phyloP scores from a whole-genome alignment of 2,113 vertebrate genomes.

The Xenus cinereus region DNA sequence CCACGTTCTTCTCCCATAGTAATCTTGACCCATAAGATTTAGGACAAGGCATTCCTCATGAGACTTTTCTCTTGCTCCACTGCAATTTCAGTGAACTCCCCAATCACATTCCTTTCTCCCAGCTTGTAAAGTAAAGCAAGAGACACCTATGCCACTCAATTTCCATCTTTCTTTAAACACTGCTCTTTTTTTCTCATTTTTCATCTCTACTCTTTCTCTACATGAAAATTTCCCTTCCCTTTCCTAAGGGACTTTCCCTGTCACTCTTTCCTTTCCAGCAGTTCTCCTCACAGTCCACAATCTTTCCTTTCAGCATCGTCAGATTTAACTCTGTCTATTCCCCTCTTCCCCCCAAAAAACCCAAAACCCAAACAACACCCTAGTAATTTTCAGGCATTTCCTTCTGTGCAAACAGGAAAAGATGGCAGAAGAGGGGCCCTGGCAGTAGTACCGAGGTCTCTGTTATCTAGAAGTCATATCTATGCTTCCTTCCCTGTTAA shows the following conservation, averaged over 20 bases:
- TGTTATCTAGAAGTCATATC: neutral
- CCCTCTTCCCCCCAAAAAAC: fast-evolving
- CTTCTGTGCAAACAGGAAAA: neutral
- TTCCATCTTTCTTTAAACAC: neutral
- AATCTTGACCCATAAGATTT: neutral
- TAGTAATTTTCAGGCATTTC: neutral
- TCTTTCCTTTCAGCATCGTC: neutral
- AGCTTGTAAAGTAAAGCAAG: neutral
- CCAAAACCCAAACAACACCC: fast-evolving
- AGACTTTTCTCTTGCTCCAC: neutral
- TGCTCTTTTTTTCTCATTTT: neutral
- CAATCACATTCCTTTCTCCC: neutral
- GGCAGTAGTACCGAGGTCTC: neutral
- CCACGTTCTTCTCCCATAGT: neutral
- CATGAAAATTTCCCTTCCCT: neutral
- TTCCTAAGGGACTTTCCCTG: neutral
- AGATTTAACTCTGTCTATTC: neutral
- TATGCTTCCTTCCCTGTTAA: neutral
- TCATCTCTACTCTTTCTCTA: neutral
- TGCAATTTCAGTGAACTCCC: neutral
- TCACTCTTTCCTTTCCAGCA: neutral
- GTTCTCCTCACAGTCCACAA: neutral
- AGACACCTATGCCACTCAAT: neutral
- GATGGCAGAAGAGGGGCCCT: neutral
- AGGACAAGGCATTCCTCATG: neutral